Evolutionary conservation across 1,140 invertebrate species (phyloP), one percentile per base, ranked within the genome.

Genomic region (Lysiphlebus fabarum): DNA sequence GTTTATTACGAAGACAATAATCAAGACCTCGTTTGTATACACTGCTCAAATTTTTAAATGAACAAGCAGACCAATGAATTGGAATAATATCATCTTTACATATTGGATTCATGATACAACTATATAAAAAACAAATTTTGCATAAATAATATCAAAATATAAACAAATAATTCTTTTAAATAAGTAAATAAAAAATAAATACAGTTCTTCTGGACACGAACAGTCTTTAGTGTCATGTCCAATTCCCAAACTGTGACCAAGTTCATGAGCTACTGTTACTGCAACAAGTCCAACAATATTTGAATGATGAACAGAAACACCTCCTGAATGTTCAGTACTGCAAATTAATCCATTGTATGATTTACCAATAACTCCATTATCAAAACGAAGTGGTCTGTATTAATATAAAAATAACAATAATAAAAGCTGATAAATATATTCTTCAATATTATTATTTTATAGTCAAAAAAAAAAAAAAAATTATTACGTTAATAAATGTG

Each of bases 241-340:
- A 93, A 99, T 96, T 38, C 96, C 94, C 82, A 99, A 97, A 82
- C 98, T 99, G 73, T 99, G 97, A 0, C 96, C 97, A 86, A 99
- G 91, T 81, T 99, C 97, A 79, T 99, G 97, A 2, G 97, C 96
- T 17, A 99, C 89, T 0, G 96, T 99, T 0, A 94, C 94, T 0
- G 95, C 97, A 0, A 98, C 95, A 10, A 97, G 81, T 0, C 90
- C 92, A 2, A 93, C 86, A 5, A 92, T 85, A 44, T 85, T 83
- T 47, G 91, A 95, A 68, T 96, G 93, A 75, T 96, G 93, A 77
- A 93, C 95, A 59, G 92, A 94, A 0, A 99, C 94, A 0, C 96
- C 96, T 8, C 95, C 97, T 2, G 95, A 98, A 78, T 90, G 98
- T 74, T 97, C 90, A 74, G 90, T 95, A 0, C 96, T 98, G 77